Conservation (phyloP, 2,888 invertebrate genomes). For the Cryptosula pallasiana region DNA sequence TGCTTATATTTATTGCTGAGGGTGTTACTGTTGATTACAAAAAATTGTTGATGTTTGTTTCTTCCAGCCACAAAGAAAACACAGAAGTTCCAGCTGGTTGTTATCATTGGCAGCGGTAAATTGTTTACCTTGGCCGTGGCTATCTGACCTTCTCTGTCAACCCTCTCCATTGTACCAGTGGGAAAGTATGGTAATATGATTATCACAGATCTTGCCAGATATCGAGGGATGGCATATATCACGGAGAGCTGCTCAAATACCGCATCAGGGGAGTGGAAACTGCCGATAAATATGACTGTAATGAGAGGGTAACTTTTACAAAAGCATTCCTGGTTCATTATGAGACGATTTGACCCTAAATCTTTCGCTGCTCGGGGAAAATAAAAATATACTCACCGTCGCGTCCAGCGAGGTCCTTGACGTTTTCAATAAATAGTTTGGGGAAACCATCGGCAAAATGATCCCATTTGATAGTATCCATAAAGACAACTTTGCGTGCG, state of each 20-base stretch:
- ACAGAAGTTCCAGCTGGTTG: too few species aligned
- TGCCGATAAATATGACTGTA: conserved; percentile 53
- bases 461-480: conserved; percentile 48
- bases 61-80: too few species aligned
- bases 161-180: conserved; percentile 54
- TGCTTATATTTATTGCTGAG: too few species aligned
- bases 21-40: too few species aligned
- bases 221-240: conserved; percentile 53
- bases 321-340: too few species aligned
- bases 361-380: too few species aligned
- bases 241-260: conserved; percentile 54
- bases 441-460: conserved; percentile 53
- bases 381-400: conserved; percentile 51
- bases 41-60: too few species aligned
- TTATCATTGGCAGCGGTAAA: too few species aligned
- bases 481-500: conserved; percentile 36
- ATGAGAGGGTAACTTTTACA: too few species aligned
- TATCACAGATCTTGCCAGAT: conserved; percentile 49
- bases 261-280: conserved; percentile 51
- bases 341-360: too few species aligned
- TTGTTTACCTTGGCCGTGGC: conserved; percentile 52
- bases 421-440: conserved; percentile 52
- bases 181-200: conserved; percentile 54
- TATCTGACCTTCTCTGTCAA: conserved; percentile 53
- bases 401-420: conserved; percentile 51